Evolutionary conservation across 1,140 invertebrate genomes (phyloP).

Genomic region (Drosophila suzukii): DNA sequence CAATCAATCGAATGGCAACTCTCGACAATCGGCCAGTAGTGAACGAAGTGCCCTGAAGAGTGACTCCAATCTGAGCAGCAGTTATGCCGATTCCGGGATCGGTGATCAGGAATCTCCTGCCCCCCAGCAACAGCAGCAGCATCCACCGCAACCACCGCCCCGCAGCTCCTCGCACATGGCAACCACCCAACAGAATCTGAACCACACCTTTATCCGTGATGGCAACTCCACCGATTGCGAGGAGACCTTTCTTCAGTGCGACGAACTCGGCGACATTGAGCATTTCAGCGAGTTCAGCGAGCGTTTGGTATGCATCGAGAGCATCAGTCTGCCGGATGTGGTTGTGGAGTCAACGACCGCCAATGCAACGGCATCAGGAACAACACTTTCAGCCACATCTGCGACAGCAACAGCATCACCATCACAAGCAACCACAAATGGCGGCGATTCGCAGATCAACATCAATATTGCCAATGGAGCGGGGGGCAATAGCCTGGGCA

Average conservation of each 20-base stretch:
- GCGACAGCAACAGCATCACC: slow-evolving; percentile 3
- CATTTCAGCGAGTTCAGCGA: slow-evolving; percentile 58
- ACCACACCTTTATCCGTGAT: slow-evolving; percentile 66
- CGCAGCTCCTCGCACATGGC: slow-evolving; percentile 44
- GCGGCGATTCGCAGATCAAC: slow-evolving; percentile 62
- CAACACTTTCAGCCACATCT: slow-evolving; percentile 15
- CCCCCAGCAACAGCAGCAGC: slow-evolving; percentile 26
- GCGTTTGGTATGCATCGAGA: slow-evolving; percentile 82
- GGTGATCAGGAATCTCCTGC: slow-evolving; percentile 39
- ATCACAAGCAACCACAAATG: slow-evolving; percentile 29
- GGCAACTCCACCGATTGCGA: slow-evolving; percentile 79
- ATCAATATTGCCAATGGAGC: slow-evolving; percentile 72
- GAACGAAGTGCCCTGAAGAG: slow-evolving; percentile 70
- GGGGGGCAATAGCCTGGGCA: slow-evolving; percentile 74
- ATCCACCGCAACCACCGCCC: slow-evolving; percentile 43
- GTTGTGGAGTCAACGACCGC: slow-evolving; percentile 83
- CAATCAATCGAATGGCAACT: slow-evolving; percentile 30
- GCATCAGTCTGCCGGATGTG: slow-evolving; percentile 83
- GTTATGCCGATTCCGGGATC: slow-evolving; percentile 80
- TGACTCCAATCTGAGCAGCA: slow-evolving; percentile 79
- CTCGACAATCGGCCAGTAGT: slow-evolving; percentile 66
- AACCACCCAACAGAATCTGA: slow-evolving; percentile 24
- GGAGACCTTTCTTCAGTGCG: slow-evolving; percentile 78
- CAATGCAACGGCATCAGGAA: slow-evolving; percentile 35
- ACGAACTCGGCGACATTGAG: slow-evolving; percentile 74